Conservation (phyloP, 2,888 invertebrate species). For the Liposcelis brunnea region DNA sequence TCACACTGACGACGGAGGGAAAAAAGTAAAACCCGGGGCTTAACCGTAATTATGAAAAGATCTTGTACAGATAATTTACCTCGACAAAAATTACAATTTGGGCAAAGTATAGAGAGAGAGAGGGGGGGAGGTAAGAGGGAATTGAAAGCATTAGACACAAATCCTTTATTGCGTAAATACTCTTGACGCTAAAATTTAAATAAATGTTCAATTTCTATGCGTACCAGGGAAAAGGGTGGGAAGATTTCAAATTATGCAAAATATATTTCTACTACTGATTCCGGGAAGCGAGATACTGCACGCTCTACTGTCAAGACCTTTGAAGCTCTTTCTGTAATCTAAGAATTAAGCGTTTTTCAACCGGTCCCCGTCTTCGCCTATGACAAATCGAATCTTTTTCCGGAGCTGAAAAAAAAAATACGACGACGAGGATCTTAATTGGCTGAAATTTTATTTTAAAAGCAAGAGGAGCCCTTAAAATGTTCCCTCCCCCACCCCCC, state of each 20-base stretch:
- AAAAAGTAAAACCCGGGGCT: too few relatives aligned
- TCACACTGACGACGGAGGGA: too few relatives aligned
- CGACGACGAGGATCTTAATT: too few relatives aligned
- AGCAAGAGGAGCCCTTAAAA: too few relatives aligned
- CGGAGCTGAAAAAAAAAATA: too few relatives aligned
- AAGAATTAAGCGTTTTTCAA: neutral
- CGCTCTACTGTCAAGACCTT: neutral
- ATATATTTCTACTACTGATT: constrained; percentile 9
- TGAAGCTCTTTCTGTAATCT: constrained; percentile 5
- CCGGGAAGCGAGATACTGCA: constrained; percentile 1
- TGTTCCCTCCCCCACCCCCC: too few relatives aligned
- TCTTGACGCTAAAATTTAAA: constrained; percentile 7
- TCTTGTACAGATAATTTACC: constrained; percentile 5
- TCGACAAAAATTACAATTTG: constrained; percentile 7
- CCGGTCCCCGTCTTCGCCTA: too few relatives aligned
- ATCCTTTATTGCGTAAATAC: constrained; percentile 9
- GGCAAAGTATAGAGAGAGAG: too few relatives aligned
- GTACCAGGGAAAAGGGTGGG: constrained; percentile 4
- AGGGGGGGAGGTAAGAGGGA: neutral
- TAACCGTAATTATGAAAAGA: too few relatives aligned
- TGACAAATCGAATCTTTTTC: too few relatives aligned
- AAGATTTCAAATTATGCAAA: constrained; percentile 7
- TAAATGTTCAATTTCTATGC: constrained; percentile 9
- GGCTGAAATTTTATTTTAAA: too few relatives aligned
- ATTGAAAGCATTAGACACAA: neutral